A percentile compares a stretch with the other conserved stretches of the same genome.
Evolutionary conservation across 2,888 invertebrate genomes (phyloP).

Genomic region (Apodemia mormo): DNA sequence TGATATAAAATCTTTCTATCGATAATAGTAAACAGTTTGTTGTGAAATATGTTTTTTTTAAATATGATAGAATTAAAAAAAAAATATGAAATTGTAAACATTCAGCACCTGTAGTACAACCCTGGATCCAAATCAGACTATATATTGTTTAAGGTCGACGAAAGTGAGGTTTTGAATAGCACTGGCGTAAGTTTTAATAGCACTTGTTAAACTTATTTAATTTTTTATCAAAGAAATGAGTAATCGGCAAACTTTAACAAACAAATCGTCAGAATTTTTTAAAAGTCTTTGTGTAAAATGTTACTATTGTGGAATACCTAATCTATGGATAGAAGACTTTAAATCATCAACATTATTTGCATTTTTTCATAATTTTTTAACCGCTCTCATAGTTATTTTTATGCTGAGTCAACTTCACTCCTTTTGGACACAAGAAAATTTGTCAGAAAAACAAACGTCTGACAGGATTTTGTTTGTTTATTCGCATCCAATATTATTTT

Average conservation of each 20-base stretch:
- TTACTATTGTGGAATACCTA: constrained; percentile 38
- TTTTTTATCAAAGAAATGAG: no score
- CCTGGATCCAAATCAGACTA: no score
- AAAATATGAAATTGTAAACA: no score
- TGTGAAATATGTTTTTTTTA: no score
- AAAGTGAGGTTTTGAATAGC: no score
- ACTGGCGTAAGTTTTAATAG: no score
- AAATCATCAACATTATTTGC: constrained; percentile 37
- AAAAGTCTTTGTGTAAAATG: constrained; percentile 5
- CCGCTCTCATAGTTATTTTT: constrained; percentile 37
- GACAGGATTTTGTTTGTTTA: constrained; percentile 44
- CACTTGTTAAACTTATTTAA: no score
- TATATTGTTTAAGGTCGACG: no score
- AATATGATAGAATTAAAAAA: no score
- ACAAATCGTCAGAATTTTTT: background rate
- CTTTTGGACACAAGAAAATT: constrained; percentile 43
- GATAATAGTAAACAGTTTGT: no score
- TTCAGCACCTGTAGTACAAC: no score
- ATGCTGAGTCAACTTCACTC: constrained; percentile 43
- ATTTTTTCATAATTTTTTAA: constrained; percentile 36
- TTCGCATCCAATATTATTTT: constrained; percentile 45
- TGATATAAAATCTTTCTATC: no score
- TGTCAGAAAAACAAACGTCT: constrained; percentile 39
- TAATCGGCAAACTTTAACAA: background rate
- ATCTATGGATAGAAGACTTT: constrained; percentile 48